Base-by-base conservation (phyloP, 2,113 vertebrate genomes). In the Microtus oregoni region DNA sequence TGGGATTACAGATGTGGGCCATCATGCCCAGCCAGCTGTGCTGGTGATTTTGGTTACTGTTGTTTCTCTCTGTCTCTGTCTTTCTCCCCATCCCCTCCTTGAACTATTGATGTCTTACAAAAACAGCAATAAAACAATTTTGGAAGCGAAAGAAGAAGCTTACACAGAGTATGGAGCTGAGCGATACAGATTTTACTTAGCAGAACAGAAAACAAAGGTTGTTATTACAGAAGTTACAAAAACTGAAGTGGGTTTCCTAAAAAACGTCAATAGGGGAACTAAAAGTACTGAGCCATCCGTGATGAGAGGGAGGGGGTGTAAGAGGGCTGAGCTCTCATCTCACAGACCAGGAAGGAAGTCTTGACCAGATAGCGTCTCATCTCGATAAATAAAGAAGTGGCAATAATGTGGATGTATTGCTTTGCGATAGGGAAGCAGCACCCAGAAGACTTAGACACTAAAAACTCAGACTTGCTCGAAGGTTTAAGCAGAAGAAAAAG, bases 311-410 rank as follows among this genome's bases (percentile, higher is more conserved):
- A 55, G 15, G 35, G 7, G 10, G 12, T n/a, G 1, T 90, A 22
- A 73, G 72, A 13, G 61, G 92, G 58, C 38, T 47, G 50, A 72
- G 30, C 4, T 52, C 77, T 95, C 61, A 35, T 82, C 47, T 89
- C 26, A 90, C 85, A 91, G 89, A 97, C 94, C 76, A 67, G 94
- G 96, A 96, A 98, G 96, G 94, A 98, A 98, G 82, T 92, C 22
- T 55, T 55, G 94, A 94, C 76, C 76, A 94, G 96, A 97, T 90
- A 92, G 75, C 87, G 41, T 93, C 85, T 92, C 81, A 83, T 55
- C 72, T 55, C 52, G 61, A 90, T 95, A 92, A 86, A 94, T 24
- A 90, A 93, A 96, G 78, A 93, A 95, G 61, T 83, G 38, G 41
- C 10, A 65, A 86, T 89, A 79, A 7, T 22, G 63, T 78, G 68